Conservation (phyloP, 1,140 invertebrate genomes). For the Cyrtorhinus lividipennis region DNA sequence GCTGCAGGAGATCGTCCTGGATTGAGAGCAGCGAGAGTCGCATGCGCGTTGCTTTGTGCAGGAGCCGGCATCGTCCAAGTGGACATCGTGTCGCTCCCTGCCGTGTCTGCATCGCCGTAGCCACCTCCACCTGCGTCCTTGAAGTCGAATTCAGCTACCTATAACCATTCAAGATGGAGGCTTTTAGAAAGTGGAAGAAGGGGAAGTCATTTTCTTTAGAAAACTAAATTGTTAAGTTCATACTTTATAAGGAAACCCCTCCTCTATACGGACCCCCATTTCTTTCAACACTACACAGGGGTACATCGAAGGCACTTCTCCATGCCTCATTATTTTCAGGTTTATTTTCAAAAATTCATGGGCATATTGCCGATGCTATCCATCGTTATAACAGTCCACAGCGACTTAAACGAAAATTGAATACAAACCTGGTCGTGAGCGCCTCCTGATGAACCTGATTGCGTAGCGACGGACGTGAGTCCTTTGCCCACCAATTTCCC, state of each 20-base stretch:
- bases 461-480: conserved; percentile 25
- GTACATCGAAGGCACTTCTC: no score
- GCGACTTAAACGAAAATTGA: no score
- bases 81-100: conserved; percentile 23
- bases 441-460: conserved; percentile 31
- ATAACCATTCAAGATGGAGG: no score
- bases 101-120: conserved; percentile 23
- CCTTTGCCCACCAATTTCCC: conserved; percentile 67
- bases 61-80: conserved; percentile 16
- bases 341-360: no score
- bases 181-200: neutral
- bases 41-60: conserved; percentile 16
- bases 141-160: conserved; percentile 49
- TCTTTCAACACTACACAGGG: no score
- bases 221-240: no score
- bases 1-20: conserved; percentile 5
- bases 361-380: no score
- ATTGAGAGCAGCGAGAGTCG: conserved; percentile 16
- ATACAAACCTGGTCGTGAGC: conserved; percentile 19
- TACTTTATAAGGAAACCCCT: no score
- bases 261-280: no score
- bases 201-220: no score
- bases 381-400: no score
- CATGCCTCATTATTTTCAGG: no score
- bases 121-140: conserved; percentile 30